Percentiles rank a stretch among this genome's conserved stretches.
Evolutionary conservation across 2,113 vertebrate genomes (phyloP).

Genomic region (Callocephalon fimbriatum): DNA sequence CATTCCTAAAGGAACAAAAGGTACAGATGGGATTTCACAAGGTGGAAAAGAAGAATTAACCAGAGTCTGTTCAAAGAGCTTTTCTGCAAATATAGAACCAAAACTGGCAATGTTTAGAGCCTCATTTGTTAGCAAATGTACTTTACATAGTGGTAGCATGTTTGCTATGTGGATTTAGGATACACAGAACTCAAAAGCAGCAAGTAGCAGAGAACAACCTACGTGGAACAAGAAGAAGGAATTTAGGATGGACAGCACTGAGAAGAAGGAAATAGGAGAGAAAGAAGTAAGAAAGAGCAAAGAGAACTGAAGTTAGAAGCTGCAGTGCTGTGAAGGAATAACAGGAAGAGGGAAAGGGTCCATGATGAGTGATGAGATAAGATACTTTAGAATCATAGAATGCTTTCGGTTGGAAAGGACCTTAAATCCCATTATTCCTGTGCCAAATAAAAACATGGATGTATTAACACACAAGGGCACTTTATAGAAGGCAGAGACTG

Average conservation of each 20-base stretch:
- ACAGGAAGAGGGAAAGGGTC: not conserved
- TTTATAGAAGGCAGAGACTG: not conserved
- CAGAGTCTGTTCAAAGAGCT: not conserved
- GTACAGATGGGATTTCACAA: not conserved
- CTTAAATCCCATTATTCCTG: not conserved
- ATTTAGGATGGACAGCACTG: not conserved
- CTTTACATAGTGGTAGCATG: not conserved
- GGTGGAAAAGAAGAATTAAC: not conserved
- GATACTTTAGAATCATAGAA: not conserved
- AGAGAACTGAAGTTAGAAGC: not conserved
- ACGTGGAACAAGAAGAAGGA: not conserved
- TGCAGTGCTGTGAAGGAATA: not conserved
- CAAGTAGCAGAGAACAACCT: not conserved
- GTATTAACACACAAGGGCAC: not conserved
- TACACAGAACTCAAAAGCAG: not conserved
- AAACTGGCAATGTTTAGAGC: not conserved
- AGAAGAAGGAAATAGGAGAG: not conserved
- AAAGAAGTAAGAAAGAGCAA: not conserved
- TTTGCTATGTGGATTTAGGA: not conserved
- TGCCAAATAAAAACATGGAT: not conserved
- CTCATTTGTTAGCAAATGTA: not conserved
- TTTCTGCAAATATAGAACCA: not conserved
- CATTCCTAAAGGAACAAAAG: conserved; percentile 46
- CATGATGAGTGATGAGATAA: not conserved
- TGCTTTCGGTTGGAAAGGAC: not conserved